These are phyloP conservation scores for Labeo calbasu DNA, from an alignment of 2,797 vertebrate species.

Conservation along the genomic window DNA sequence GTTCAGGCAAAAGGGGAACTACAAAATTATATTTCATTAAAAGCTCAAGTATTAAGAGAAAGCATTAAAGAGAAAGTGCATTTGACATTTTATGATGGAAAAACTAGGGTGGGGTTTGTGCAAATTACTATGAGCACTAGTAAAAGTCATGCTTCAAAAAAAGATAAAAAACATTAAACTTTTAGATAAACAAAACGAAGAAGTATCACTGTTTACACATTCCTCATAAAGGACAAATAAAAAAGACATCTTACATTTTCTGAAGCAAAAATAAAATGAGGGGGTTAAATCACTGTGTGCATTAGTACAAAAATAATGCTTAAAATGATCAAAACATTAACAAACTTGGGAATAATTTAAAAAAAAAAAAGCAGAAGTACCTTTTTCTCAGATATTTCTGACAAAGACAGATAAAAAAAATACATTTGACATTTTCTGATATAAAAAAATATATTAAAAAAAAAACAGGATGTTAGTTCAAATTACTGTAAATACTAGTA, in stretches of 20 bases:
- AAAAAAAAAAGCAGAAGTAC: too few species aligned
- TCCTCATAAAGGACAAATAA: too few species aligned
- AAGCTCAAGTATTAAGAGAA: too few species aligned
- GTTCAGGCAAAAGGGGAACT: neutral
- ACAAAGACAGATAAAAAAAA: neutral
- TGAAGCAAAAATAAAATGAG: too few species aligned
- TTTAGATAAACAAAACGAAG: neutral
- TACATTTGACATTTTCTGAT: neutral
- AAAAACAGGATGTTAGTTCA: neutral
- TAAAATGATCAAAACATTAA: too few species aligned
- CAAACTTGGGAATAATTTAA: too few species aligned
- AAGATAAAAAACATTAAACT: neutral
- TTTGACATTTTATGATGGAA: neutral
- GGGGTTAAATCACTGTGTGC: too few species aligned
- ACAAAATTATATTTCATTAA: too few species aligned
- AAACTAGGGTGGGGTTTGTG: neutral
- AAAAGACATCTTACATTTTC: too few species aligned
- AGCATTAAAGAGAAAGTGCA: neutral
- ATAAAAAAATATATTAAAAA: too few species aligned
- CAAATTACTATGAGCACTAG: neutral
- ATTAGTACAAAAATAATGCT: too few species aligned
- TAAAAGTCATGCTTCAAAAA: neutral
- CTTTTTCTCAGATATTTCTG: neutral
- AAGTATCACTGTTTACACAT: neutral
- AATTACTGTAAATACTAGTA: neutral